Evolutionary conservation across 2,888 invertebrate species (phyloP).

Genomic region (Clepsis dumicolana): DNA sequence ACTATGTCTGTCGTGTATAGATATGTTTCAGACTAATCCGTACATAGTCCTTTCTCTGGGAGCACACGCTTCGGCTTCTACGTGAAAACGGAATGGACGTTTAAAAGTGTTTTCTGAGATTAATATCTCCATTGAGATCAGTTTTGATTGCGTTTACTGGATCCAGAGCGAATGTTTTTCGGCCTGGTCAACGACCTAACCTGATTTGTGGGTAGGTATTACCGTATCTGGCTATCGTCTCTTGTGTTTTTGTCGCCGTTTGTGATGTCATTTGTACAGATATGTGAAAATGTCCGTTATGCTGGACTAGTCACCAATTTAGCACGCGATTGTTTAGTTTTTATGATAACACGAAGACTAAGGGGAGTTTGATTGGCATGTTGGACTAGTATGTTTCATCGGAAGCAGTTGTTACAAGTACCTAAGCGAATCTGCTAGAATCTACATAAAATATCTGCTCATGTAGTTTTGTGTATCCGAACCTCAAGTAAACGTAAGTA

Average conservation of each 20-base stretch:
- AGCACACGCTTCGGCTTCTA: not conserved
- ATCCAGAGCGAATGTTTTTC: slow-evolving; percentile 17
- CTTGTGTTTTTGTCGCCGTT: slow-evolving; percentile 17
- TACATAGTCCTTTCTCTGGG: too few relatives aligned
- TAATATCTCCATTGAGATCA: slow-evolving; percentile 22
- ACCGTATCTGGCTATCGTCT: slow-evolving; percentile 24
- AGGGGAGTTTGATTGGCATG: not conserved
- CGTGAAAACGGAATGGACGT: not conserved
- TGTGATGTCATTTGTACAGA: slow-evolving; percentile 32
- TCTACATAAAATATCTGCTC: too few relatives aligned
- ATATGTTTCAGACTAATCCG: too few relatives aligned
- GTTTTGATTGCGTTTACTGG: slow-evolving; percentile 31
- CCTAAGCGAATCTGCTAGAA: not conserved
- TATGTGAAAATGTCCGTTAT: slow-evolving; percentile 13
- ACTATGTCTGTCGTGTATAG: too few relatives aligned
- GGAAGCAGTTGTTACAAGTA: not conserved
- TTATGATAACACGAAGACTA: not conserved
- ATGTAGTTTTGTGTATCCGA: too few relatives aligned
- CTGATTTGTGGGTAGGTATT: slow-evolving; percentile 37
- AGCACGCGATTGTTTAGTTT: not conserved
- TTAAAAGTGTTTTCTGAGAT: slow-evolving; percentile 10
- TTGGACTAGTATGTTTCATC: not conserved
- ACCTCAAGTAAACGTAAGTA: too few relatives aligned
- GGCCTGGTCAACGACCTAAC: slow-evolving; percentile 35
- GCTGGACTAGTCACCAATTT: not conserved